Base-by-base conservation (phyloP, 2,888 invertebrate species). In the Sepiola atlantica region DNA sequence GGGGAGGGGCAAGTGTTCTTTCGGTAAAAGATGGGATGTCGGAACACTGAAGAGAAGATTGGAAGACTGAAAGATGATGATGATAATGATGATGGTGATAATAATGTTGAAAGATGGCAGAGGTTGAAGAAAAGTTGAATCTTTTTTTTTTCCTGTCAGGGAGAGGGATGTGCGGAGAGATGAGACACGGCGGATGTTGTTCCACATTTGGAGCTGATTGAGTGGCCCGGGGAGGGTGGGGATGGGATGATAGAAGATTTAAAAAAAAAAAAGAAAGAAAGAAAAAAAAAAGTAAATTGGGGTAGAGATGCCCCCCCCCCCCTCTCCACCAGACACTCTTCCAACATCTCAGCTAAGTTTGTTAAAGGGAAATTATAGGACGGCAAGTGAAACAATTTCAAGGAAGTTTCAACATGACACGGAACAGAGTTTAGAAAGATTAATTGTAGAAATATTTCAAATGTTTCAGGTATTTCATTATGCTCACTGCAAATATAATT, bases 361-460 rank as follows among this genome's bases (percentile, higher is more conserved):
- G 16, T 77, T 16, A 77, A 77, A 77, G 32, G n/a, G 77, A 77
- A 77, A 77, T 77, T n/a, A 77, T n/a, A 77, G 77, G n/a, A 77
- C 16, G 16, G 77, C n/a, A 77, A 77, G 77, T 77, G 77, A 77
- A 77, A 77, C 77, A 77, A 77, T 77, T 77, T 77, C 77, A 77
- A 77, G 16, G 77, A 32, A 77, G 77, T 77, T 77, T 77, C 12
- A 77, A 77, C n/a, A 77, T 32, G 77, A 77, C n/a, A 77, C 32
- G 14, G n/a, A 32, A n/a, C 16, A 77, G n/a, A 77, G 77, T n/a
- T 77, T 77, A n/a, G 32, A 77, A 14, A 77, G 77, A 77, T 77
- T 77, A 77, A 77, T 77, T 77, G 32, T 77, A 77, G 77, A 77
- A 77, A 77, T 77, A 77, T 77, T 77, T 77, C 77, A 77, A 77